Conservation (phyloP, 53 echinoderm and acorn worm genomes). For the Holothuria scabra region DNA sequence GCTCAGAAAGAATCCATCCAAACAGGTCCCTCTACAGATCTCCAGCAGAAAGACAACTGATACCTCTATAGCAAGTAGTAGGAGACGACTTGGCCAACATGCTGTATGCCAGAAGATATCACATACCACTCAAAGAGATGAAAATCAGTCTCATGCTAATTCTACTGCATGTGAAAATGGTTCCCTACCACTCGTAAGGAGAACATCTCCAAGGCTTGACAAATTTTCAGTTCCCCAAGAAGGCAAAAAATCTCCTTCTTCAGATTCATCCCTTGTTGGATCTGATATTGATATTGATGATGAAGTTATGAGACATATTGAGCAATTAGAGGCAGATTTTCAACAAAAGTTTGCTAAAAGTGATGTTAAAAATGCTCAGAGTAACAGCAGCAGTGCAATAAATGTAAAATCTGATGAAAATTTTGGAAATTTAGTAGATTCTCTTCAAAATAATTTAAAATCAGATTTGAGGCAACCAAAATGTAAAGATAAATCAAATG, state of each 20-base stretch:
- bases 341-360: conserved; percentile 36
- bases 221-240: neutral
- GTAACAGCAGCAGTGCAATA: conserved; percentile 7
- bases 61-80: neutral
- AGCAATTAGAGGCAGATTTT: conserved; percentile 88
- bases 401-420: neutral
- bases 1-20: neutral
- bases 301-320: conserved; percentile 76
- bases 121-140: conserved; percentile 13
- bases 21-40: neutral
- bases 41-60: neutral
- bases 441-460: neutral
- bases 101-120: conserved; percentile 28
- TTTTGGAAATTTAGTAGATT: neutral
- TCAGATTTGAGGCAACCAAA: neutral
- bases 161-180: neutral
- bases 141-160: conserved; percentile 9
- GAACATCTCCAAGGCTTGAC: conserved; percentile 65
- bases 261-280: conserved; percentile 64
- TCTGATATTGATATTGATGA: conserved; percentile 85
- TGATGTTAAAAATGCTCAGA: conserved; percentile 18
- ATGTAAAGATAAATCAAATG: neutral
- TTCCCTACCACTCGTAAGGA: neutral
- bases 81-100: conserved; percentile 69
- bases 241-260: neutral